These are phyloP conservation scores for Dysidea cf. avara DNA, from an alignment of 37 sponge, comb jelly and placozoan genomes.

Conservation along the genomic window DNA sequence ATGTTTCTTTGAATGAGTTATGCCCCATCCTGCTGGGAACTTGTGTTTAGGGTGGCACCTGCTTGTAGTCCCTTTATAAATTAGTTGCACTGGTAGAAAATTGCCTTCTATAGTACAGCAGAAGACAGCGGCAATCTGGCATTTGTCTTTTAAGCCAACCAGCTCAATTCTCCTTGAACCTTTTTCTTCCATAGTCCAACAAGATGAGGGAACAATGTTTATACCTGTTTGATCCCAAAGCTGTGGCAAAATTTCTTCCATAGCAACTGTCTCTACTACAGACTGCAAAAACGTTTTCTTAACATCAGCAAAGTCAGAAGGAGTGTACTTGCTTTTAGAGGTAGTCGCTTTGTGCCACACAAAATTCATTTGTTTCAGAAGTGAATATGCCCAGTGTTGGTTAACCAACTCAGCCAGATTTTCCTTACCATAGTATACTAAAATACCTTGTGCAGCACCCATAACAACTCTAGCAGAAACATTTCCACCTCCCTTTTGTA, in stretches of 20 bases:
- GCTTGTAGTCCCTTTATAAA: conserved; percentile 55
- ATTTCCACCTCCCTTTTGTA: conserved; percentile 43
- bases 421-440: conserved; percentile 8
- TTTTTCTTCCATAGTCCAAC: conserved; percentile 57
- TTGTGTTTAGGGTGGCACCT: conserved; percentile 27
- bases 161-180: conserved; percentile 38
- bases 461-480: conserved; percentile 49
- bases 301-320: conserved; percentile 18
- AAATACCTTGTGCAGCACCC: conserved; percentile 57
- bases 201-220: conserved; percentile 37
- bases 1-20: conserved; percentile 52
- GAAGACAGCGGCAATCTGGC: conserved; percentile 46
- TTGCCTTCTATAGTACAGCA: conserved; percentile 43
- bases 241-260: conserved; percentile 49
- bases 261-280: conserved; percentile 16
- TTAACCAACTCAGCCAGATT: conserved; percentile 48
- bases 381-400: conserved; percentile 30
- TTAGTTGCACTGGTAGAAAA: conserved; percentile 48
- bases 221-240: conserved; percentile 69
- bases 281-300: conserved; percentile 45
- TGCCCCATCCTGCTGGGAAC: conserved; percentile 52
- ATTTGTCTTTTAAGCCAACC: conserved; percentile 47
- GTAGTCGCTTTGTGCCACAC: conserved; percentile 47
- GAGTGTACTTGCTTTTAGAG: conserved; percentile 30
- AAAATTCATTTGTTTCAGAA: conserved; percentile 46